Base-by-base conservation (phyloP, 2,797 vertebrate species). In the Phataginus tetradactyla region DNA sequence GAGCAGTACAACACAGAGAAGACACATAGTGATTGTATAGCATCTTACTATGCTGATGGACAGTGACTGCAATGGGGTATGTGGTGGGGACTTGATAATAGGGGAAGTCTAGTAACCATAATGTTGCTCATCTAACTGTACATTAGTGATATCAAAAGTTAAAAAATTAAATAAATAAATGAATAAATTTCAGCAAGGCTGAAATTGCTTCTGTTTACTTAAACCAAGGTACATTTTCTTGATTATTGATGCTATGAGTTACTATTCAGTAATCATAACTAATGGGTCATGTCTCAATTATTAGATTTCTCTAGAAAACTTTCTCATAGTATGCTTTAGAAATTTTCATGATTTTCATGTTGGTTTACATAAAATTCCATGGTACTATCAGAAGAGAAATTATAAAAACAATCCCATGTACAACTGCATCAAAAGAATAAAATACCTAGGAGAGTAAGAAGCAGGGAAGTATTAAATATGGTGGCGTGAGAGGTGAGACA, bases 321-420 rank as follows among this genome's bases (percentile, higher is more conserved):
- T 96, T 68, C 17, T 92, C 32, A 83, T 68, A 23, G 21, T 93
- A 37, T 96, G n/a, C 5, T 77, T 95, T 80, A 86, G 55, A 94
- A 94, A 93, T 84, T 81, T 94, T 81, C 68, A 64, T 93, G 85
- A 53, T 79, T 39, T 86, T 86, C 42, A 32, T 80, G 91, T 87
- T 92, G 42, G 42, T 94, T 96, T 96, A 87, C 89, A 92, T 51
- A 55, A 94, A 95, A 96, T 94, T 53, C n/a, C 25, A 68, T 79
- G 37, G 80, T 94, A 63, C 23, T 63, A 51, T 63, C 11, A 32
- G 45, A 61, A 74, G 45, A 63, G 15, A 75, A 88, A 88, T 51
- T 49, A 88, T 49, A 55, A 74, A 87, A 87, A 61, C 10, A 59
- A 45, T 49, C 32, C 6, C 39, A 34, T 49, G 61, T 87, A 34